A percentile compares a stretch with the other conserved stretches of the same genome.
Conservation (phyloP, 1,140 invertebrate species). For the Anoplophora glabripennis region DNA sequence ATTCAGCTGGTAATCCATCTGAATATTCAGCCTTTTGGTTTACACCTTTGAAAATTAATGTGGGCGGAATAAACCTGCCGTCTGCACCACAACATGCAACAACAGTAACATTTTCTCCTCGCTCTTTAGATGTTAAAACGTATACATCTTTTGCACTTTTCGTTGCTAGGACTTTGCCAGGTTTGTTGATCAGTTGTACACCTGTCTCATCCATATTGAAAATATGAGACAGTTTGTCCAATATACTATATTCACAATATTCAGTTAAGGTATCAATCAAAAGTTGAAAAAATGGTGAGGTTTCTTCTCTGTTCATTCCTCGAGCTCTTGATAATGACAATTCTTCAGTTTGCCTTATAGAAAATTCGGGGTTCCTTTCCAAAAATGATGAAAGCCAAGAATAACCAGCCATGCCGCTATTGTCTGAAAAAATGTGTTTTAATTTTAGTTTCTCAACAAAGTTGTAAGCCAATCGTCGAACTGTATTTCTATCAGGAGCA, state of each 20-base stretch:
- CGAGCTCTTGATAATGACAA: no score
- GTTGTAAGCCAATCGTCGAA: neutral
- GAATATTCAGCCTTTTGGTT: constrained; percentile 44
- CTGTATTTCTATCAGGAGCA: neutral
- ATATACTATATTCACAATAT: constrained; percentile 33
- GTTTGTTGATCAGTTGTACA: constrained; percentile 47
- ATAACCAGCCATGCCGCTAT: neutral
- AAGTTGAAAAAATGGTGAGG: no score
- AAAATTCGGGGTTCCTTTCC: neutral
- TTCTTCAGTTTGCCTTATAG: no score
- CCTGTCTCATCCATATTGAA: constrained; percentile 48
- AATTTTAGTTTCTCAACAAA: neutral
- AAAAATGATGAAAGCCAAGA: neutral
- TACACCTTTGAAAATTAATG: constrained; percentile 28
- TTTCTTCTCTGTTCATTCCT: no score
- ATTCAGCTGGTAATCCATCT: constrained; percentile 40
- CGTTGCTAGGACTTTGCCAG: constrained; percentile 44
- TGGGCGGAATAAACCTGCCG: constrained; percentile 27
- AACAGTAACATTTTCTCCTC: neutral
- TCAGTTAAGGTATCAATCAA: no score
- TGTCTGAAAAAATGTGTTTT: neutral
- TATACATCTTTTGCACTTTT: constrained; percentile 46
- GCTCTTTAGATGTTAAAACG: constrained; percentile 40
- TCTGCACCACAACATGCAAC: constrained; percentile 29
- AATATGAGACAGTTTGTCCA: constrained; percentile 41